Conservation (phyloP, 2,113 vertebrate species). For the Panthera uncia region DNA sequence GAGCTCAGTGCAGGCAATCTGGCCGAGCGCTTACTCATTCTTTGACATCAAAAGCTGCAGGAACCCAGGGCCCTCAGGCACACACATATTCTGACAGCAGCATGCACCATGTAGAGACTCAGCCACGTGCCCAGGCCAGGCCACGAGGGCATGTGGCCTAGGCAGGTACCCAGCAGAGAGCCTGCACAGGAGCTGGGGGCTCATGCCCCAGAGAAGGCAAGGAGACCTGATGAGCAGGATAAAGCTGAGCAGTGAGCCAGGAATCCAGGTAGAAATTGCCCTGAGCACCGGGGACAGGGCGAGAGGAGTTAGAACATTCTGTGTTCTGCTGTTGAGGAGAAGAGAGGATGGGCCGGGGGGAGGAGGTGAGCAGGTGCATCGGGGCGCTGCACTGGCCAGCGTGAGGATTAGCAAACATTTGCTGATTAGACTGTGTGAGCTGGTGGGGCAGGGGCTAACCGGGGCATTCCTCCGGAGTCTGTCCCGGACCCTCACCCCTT, state of each 20-base stretch:
- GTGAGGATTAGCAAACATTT: not conserved
- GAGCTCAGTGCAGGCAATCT: fast-evolving
- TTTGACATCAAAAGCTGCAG: not conserved
- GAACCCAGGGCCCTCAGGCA: not conserved
- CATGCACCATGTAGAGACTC: not conserved
- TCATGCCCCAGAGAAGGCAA: not conserved
- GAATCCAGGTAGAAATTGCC: not conserved
- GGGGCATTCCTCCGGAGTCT: not conserved
- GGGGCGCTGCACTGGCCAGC: no score
- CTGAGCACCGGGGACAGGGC: not conserved
- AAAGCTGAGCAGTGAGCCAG: not conserved
- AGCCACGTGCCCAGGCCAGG: not conserved
- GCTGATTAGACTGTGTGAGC: not conserved
- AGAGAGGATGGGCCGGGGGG: not conserved
- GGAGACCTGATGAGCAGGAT: not conserved
- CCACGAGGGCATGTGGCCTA: fast-evolving
- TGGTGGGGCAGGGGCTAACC: not conserved
- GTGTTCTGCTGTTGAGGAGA: not conserved
- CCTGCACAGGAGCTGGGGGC: not conserved
- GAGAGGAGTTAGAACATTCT: not conserved
- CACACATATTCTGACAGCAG: not conserved
- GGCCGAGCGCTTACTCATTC: not conserved
- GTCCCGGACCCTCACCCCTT: not conserved
- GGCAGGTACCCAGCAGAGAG: not conserved
- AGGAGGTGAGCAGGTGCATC: not conserved